Evolutionary conservation across 2,797 vertebrate species (phyloP).

Genomic region (Manis javanica): DNA sequence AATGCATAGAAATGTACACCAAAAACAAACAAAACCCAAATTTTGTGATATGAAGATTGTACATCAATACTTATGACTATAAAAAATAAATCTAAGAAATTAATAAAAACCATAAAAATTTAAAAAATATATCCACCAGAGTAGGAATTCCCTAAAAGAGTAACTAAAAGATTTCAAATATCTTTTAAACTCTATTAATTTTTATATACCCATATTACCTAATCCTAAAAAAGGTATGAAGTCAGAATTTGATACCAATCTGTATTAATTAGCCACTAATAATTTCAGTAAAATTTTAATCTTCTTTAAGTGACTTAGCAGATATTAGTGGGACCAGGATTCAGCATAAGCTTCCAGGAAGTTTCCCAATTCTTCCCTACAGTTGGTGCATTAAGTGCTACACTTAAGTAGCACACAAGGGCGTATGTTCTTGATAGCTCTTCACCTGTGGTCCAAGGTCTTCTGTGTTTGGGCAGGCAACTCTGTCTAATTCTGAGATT

Average conservation of each 20-base stretch:
- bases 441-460: not conserved
- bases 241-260: not conserved
- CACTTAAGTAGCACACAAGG: not conserved
- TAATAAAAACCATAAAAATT: not conserved
- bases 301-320: not conserved
- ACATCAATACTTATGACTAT: not conserved
- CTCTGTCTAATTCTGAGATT: not conserved
- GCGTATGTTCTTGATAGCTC: not conserved
- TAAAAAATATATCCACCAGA: not conserved
- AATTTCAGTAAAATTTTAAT: conserved; percentile 19
- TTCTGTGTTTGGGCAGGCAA: not conserved
- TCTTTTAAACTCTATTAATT: not conserved
- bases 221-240: not conserved
- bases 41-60: not conserved
- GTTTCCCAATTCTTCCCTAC: not conserved
- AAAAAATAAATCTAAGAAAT: not conserved
- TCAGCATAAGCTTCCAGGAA: not conserved
- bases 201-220: not conserved
- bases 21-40: not conserved
- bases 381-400: not conserved
- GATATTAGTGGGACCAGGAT: not conserved
- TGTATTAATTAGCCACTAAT: not conserved
- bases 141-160: not conserved
- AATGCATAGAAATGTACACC: not conserved
- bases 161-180: not conserved